Base-by-base conservation (phyloP, 2,797 vertebrate species). In the Steatocranus sp. region DNA sequence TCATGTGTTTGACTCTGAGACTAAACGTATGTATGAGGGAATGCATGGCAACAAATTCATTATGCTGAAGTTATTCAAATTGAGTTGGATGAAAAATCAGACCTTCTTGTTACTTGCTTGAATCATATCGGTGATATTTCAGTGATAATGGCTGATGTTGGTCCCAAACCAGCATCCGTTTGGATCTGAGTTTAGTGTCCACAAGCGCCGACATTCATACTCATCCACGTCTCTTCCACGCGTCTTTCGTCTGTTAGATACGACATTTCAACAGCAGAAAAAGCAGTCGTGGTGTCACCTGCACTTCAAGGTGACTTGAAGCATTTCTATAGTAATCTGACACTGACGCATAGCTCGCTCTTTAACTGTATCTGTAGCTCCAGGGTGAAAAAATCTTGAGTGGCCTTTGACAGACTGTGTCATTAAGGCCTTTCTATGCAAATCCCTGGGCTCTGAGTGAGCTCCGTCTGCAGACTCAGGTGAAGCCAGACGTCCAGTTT, bases 401-500 rank as follows among this genome's bases (percentile, higher is more conserved):
- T 6, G 50, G 20, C 38, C 11, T 27, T 30, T 48, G 81, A 61
- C 81, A 82, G 56, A 1, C 30, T 38, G 8, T 11, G 79, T 75
- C 82, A 58, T 84, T 82, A 66, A 80, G 11, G 75, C 11, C 1
- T 34, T 73, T 68, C 18, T 81, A 76, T 89, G 80, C 79, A 83
- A 87, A 87, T 81, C 80, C 61, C 11, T 1, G 10, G 15, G 41
- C 41, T 53, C 66, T 48, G 5, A 2, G 54, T 58, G 41, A 20
- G 56, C 38, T 75, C 74, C 5, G 0, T 20, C 25, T 3, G 76
- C n/a, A 38, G 66, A 43, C 66, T 32, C 27, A 9, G 63, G 70
- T 66, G 79, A 56, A 3, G 8, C 38, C 79, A 82, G 38, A 74
- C 15, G 17, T 32, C 32, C 68, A 49, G 70, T 20, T n/a, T 56